phyloP scores from a whole-genome alignment of 1,140 invertebrate genomes.

The Saccostrea echinata region DNA sequence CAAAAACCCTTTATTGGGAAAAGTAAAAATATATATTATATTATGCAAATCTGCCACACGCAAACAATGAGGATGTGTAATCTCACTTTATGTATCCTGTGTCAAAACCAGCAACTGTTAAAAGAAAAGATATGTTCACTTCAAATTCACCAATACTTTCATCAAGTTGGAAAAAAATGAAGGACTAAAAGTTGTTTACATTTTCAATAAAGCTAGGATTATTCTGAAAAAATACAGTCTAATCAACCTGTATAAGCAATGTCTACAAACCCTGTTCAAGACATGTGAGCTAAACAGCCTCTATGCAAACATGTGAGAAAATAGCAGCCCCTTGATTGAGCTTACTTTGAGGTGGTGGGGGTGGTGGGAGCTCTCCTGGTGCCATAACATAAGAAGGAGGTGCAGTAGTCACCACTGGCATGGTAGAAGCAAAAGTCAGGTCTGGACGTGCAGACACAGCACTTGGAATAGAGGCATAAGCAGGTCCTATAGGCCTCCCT shows the following conservation, averaged over 20 bases:
- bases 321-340: not conserved
- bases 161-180: too few relatives aligned
- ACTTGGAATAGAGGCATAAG: slow-evolving; percentile 56
- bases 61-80: not conserved
- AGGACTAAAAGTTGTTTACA: not conserved
- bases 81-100: slow-evolving; percentile 37
- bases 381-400: slow-evolving; percentile 65
- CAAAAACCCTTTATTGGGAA: not conserved
- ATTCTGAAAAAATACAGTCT: not conserved
- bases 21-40: slow-evolving; percentile 24
- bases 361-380: slow-evolving; percentile 64
- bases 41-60: slow-evolving; percentile 33
- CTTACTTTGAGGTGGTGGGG: slow-evolving; percentile 39
- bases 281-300: not conserved
- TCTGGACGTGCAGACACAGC: slow-evolving; percentile 53
- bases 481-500: slow-evolving; percentile 58
- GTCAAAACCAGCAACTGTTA: slow-evolving; percentile 29
- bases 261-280: not conserved
- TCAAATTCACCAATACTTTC: too few relatives aligned
- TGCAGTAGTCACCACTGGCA: slow-evolving; percentile 68
- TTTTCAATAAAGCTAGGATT: not conserved
- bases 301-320: slow-evolving; percentile 3
- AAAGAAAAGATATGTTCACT: not conserved
- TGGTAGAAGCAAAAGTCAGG: slow-evolving; percentile 57
- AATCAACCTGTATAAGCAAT: not conserved